A percentile compares a stretch with the other conserved stretches of the same genome.
These are phyloP conservation scores for Heliconius melpomene DNA, from an alignment of 1,140 invertebrate species.

Conservation along the genomic window DNA sequence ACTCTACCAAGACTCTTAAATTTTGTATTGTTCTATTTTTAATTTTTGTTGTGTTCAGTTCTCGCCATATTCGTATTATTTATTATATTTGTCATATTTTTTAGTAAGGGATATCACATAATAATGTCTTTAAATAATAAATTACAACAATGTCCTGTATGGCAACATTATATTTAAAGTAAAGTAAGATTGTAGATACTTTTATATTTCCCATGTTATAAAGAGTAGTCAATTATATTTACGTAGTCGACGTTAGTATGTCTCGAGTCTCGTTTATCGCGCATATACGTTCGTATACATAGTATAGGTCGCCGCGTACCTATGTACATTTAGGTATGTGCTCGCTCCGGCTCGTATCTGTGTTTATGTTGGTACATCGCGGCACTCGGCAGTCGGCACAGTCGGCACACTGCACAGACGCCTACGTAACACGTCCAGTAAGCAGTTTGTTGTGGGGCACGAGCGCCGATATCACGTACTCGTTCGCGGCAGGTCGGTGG, in stretches of 20 bases:
- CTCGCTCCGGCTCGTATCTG: slow-evolving; percentile 57
- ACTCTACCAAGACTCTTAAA: neutral
- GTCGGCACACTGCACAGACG: slow-evolving; percentile 55
- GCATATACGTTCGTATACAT: slow-evolving; percentile 22
- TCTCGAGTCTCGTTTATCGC: slow-evolving; percentile 46
- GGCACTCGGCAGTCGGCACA: slow-evolving; percentile 40
- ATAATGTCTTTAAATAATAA: neutral
- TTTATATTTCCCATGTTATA: neutral
- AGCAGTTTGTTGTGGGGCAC: slow-evolving; percentile 80
- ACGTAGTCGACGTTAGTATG: neutral
- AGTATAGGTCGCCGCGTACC: slow-evolving; percentile 32
- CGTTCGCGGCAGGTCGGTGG: slow-evolving; percentile 76
- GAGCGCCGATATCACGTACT: slow-evolving; percentile 79
- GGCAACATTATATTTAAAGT: neutral
- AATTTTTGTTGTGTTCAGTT: neutral
- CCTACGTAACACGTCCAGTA: slow-evolving; percentile 80
- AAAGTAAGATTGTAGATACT: neutral
- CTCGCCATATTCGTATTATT: neutral
- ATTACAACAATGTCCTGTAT: neutral
- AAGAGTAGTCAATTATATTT: neutral
- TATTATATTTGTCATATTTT: neutral
- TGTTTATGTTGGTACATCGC: slow-evolving; percentile 73
- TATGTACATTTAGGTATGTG: slow-evolving; percentile 51
- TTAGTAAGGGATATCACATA: neutral
- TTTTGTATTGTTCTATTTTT: neutral